Conservation (phyloP, 2,797 vertebrate species). For the Sebastes glaucus region DNA sequence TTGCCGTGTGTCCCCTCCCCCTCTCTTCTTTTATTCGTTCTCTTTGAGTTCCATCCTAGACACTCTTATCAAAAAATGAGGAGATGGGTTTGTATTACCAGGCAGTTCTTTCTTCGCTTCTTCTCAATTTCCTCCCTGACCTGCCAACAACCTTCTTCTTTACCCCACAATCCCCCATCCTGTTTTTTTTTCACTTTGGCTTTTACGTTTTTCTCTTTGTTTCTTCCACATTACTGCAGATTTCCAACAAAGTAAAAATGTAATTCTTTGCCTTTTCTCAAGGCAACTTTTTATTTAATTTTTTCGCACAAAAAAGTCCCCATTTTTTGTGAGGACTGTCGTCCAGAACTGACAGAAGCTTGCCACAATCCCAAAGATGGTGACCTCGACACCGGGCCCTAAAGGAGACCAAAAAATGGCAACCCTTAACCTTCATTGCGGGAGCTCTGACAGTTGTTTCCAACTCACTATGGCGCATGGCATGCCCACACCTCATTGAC, state of each 20-base stretch:
- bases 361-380: conserved; percentile 81
- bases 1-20: conserved; percentile 97
- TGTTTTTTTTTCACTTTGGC: conserved; percentile 73
- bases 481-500: conserved; percentile 85
- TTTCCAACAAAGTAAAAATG: conserved; percentile 68
- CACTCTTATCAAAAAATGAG: conserved; percentile 87
- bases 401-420: conserved; percentile 71
- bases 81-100: conserved; percentile 89
- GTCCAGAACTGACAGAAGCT: conserved; percentile 88
- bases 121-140: conserved; percentile 80
- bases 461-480: conserved; percentile 91
- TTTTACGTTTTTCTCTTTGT: conserved; percentile 76
- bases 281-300: conserved; percentile 71
- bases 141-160: conserved; percentile 78
- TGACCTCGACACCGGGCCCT: conserved; percentile 71
- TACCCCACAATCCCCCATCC: conserved; percentile 76
- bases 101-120: conserved; percentile 84
- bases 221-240: conserved; percentile 76
- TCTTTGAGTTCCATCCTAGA: conserved; percentile 89
- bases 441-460: conserved; percentile 91
- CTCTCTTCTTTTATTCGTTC: conserved; percentile 83
- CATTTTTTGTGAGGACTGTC: conserved; percentile 88
- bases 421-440: conserved; percentile 79
- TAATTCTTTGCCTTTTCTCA: conserved; percentile 71
- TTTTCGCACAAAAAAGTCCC: conserved; percentile 77